Conservation (phyloP, 2,113 vertebrate genomes). For the Zootoca vivipara region DNA sequence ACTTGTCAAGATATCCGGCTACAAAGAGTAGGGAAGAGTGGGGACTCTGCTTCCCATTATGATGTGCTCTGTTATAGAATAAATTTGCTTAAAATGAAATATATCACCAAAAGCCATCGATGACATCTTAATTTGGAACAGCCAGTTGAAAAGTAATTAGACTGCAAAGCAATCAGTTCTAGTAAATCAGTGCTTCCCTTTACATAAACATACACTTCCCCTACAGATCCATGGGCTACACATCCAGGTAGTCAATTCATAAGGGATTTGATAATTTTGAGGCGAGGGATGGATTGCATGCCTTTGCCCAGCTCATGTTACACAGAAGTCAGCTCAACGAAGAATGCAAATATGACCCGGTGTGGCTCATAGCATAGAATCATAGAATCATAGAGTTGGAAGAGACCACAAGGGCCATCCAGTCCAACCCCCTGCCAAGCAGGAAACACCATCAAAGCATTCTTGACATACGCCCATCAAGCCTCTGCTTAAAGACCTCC, state of each 20-base stretch:
- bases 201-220: constrained; percentile 77
- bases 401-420: too few relatives aligned
- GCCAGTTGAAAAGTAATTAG: constrained; percentile 86
- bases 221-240: constrained; percentile 73
- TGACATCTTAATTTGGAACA: constrained; percentile 88
- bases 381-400: too few relatives aligned
- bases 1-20: constrained; percentile 92
- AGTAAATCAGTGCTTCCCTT: constrained; percentile 82
- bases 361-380: neutral
- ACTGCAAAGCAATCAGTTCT: constrained; percentile 83
- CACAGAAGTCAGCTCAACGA: constrained; percentile 72
- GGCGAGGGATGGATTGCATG: neutral
- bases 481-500: too few relatives aligned
- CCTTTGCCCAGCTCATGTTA: constrained; percentile 70
- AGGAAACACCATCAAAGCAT: too few relatives aligned
- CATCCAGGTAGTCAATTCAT: constrained; percentile 70
- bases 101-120: constrained; percentile 86
- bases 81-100: constrained; percentile 87
- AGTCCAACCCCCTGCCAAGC: too few relatives aligned
- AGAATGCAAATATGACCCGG: neutral
- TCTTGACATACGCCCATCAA: too few relatives aligned
- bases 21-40: constrained; percentile 81
- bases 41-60: constrained; percentile 84
- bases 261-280: constrained; percentile 56
- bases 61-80: constrained; percentile 83